A percentile compares a stretch with the other conserved stretches of the same genome.
phyloP scores from a whole-genome alignment of 2,888 invertebrate genomes.

The Idaea biselata region DNA sequence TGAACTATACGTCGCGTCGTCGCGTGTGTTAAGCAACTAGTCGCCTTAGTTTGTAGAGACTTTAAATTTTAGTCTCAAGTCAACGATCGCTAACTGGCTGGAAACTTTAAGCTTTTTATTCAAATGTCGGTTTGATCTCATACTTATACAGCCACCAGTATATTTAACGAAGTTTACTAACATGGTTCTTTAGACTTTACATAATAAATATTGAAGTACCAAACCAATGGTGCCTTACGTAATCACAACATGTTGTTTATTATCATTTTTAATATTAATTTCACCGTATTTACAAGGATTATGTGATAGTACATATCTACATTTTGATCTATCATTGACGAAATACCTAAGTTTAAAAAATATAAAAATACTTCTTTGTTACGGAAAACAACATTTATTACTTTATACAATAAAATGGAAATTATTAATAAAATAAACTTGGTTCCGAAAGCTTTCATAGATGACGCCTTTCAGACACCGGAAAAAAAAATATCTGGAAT shows the following conservation, averaged over 20 bases:
- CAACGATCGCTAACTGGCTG: constrained; percentile 23
- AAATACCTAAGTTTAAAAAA: not conserved
- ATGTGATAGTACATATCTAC: constrained; percentile 4
- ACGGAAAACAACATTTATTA: constrained; percentile 4
- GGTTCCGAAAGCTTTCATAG: constrained; percentile 8
- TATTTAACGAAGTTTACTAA: constrained; percentile 44
- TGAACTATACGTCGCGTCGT: not conserved
- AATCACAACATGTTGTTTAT: constrained; percentile 37
- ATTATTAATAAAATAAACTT: constrained; percentile 14
- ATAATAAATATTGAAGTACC: constrained; percentile 35
- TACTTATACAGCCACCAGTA: constrained; percentile 68
- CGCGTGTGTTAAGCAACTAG: not conserved
- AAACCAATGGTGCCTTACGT: constrained; percentile 74
- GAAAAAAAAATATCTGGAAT: not conserved
- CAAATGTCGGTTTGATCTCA: constrained; percentile 75
- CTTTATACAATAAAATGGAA: not conserved
- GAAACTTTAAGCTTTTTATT: constrained; percentile 23
- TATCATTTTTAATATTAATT: constrained; percentile 31
- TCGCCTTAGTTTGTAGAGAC: not conserved
- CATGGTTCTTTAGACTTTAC: constrained; percentile 32
- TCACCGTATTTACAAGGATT: constrained; percentile 7
- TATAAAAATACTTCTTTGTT: constrained; percentile 7
- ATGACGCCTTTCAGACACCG: not conserved
- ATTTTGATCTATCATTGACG: constrained; percentile 8
- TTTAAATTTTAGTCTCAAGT: constrained; percentile 17